phyloP scores from a whole-genome alignment of 2,113 vertebrate species.

The Heterotilapia buettikoferi region DNA sequence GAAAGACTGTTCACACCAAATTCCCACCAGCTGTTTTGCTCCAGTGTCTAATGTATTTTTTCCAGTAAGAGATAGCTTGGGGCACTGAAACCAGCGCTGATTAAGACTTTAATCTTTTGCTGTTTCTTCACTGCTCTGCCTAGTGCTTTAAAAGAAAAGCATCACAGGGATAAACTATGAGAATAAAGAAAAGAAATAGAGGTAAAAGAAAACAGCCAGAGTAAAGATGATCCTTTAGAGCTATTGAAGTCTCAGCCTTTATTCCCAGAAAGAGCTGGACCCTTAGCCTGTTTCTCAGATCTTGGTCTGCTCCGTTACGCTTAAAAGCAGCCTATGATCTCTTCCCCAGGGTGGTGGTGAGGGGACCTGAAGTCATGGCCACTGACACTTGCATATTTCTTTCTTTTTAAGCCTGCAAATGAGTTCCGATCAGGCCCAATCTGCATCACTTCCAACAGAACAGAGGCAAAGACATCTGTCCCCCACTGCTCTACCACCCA shows the following conservation, averaged over 20 bases:
- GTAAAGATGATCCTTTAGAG: background rate
- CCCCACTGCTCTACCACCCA: background rate
- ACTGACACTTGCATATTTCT: background rate
- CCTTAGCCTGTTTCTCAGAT: slow-evolving; percentile 5
- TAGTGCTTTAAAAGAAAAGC: background rate
- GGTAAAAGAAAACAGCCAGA: background rate
- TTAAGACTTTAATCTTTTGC: background rate
- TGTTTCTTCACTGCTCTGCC: background rate
- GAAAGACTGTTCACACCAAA: background rate
- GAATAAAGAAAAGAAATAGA: background rate
- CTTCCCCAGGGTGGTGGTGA: background rate
- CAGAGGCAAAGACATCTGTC: background rate
- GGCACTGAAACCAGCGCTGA: background rate
- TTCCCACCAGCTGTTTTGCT: slow-evolving; percentile 1
- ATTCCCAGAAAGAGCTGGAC: background rate
- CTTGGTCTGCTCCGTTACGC: background rate
- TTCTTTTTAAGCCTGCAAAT: slow-evolving; percentile 24
- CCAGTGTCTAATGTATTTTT: background rate
- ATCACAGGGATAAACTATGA: background rate
- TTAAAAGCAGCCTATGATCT: background rate
- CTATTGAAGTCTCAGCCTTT: background rate
- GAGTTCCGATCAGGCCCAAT: background rate
- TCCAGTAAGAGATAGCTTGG: background rate
- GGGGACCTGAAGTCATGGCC: background rate
- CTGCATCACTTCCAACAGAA: background rate